These are phyloP conservation scores for Psix sp. DNA, from an alignment of 1,140 invertebrate species.

Conservation along the genomic window DNA sequence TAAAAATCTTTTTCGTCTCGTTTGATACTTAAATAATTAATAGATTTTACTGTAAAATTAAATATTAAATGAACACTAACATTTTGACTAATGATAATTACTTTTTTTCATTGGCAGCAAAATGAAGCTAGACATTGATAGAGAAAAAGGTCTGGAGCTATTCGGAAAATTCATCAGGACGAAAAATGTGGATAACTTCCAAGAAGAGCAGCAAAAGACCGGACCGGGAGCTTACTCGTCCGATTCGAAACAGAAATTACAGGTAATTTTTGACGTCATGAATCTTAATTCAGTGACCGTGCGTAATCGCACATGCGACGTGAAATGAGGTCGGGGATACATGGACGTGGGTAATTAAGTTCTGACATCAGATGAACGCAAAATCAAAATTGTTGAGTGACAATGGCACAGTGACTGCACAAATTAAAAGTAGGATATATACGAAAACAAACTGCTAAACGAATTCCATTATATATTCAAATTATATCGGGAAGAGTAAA, in stretches of 20 bases:
- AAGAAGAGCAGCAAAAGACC: slow-evolving; percentile 78
- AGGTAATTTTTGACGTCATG: slow-evolving; percentile 72
- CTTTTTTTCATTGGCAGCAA: slow-evolving; percentile 65
- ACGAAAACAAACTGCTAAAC: too few species aligned
- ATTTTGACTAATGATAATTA: too few species aligned
- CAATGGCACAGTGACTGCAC: too few species aligned
- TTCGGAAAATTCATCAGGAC: slow-evolving; percentile 87
- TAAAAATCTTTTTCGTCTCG: too few species aligned
- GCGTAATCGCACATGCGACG: not conserved
- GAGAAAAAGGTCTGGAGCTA: slow-evolving; percentile 81
- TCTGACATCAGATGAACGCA: not conserved
- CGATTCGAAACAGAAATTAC: slow-evolving; percentile 83
- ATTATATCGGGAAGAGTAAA: too few species aligned
- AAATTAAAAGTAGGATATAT: not conserved
- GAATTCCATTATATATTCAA: too few species aligned
- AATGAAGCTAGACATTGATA: slow-evolving; percentile 79
- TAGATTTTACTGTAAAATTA: too few species aligned
- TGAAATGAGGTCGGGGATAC: slow-evolving; percentile 2
- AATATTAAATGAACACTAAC: too few species aligned
- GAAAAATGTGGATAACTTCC: slow-evolving; percentile 83
- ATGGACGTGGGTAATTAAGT: not conserved
- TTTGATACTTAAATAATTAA: too few species aligned
- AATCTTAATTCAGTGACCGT: slow-evolving; percentile 7
- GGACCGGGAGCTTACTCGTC: slow-evolving; percentile 69
- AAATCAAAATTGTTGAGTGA: too few species aligned